These are phyloP conservation scores for Dicranocentrus wangi DNA, from an alignment of 2,888 invertebrate species.

Conservation along the genomic window DNA sequence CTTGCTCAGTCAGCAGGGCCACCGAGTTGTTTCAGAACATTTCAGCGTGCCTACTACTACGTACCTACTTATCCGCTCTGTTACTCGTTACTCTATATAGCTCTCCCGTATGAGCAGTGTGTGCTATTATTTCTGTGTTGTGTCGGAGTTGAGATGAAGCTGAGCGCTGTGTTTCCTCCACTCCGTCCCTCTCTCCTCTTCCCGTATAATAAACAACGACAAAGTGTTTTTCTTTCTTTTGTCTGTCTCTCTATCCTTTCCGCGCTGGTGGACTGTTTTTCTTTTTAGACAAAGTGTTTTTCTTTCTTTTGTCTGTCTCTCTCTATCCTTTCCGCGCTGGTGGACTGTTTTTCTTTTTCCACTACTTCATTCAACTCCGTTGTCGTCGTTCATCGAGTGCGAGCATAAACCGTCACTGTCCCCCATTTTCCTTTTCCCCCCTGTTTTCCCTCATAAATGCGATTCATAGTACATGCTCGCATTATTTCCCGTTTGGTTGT, in stretches of 20 bases:
- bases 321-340: background rate
- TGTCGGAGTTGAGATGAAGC: no score
- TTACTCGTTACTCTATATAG: background rate
- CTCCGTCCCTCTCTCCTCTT: background rate
- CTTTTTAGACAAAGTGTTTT: slow-evolving; percentile 4
- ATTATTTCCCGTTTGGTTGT: no score
- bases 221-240: background rate
- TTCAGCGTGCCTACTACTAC: slow-evolving; percentile 36
- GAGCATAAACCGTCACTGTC: no score
- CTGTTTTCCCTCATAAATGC: no score
- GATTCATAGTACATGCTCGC: no score
- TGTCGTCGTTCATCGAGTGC: no score
- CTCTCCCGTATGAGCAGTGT: slow-evolving; percentile 5
- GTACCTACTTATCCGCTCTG: background rate
- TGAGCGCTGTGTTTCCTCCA: no score
- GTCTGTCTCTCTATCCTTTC: background rate
- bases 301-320: background rate
- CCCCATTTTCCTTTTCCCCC: no score
- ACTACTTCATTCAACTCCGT: no score
- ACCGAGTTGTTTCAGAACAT: slow-evolving; percentile 38
- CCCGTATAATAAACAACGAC: slow-evolving; percentile 11
- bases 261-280: no score
- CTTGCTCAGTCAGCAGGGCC: slow-evolving; percentile 35
- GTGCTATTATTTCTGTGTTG: background rate
- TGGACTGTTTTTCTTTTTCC: no score